Percentiles rank a stretch among this genome's conserved stretches.
phyloP scores from a whole-genome alignment of 1,140 invertebrate genomes.

The Cryptotermes secundus region DNA sequence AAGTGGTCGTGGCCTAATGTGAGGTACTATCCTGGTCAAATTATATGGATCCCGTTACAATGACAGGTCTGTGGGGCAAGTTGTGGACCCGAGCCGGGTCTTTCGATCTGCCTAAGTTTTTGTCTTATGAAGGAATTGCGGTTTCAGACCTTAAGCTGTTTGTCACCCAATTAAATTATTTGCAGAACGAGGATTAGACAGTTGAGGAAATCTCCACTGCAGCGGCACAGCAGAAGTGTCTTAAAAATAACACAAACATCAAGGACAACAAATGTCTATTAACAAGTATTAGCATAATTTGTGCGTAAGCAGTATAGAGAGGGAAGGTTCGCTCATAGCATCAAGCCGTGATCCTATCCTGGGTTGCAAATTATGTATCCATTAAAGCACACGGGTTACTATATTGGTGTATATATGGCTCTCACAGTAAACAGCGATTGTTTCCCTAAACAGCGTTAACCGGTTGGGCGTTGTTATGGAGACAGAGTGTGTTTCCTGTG shows the following conservation, averaged over 20 bases:
- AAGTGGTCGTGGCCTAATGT: no score
- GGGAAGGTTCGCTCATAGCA: not conserved
- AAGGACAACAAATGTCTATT: not conserved
- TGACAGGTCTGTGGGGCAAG: no score
- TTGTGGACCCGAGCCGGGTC: no score
- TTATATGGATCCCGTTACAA: no score
- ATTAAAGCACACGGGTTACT: no score
- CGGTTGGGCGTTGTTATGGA: no score
- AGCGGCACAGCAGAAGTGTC: not conserved
- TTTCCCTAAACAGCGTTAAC: no score
- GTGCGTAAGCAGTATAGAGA: not conserved
- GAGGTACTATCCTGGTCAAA: no score
- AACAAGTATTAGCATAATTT: constrained; percentile 3
- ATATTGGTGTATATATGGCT: no score
- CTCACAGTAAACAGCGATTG: no score
- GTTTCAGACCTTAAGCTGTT: not conserved
- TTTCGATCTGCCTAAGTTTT: no score
- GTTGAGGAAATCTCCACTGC: not conserved
- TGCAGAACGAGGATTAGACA: constrained; percentile 7
- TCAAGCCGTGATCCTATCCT: not conserved
- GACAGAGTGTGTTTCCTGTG: no score
- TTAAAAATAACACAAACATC: not conserved
- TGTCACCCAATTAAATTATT: not conserved
- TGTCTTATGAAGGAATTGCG: not conserved
- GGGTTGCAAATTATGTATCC: not conserved